Base-by-base conservation (phyloP, 1,140 invertebrate species). In the Aphaenogaster floridana region DNA sequence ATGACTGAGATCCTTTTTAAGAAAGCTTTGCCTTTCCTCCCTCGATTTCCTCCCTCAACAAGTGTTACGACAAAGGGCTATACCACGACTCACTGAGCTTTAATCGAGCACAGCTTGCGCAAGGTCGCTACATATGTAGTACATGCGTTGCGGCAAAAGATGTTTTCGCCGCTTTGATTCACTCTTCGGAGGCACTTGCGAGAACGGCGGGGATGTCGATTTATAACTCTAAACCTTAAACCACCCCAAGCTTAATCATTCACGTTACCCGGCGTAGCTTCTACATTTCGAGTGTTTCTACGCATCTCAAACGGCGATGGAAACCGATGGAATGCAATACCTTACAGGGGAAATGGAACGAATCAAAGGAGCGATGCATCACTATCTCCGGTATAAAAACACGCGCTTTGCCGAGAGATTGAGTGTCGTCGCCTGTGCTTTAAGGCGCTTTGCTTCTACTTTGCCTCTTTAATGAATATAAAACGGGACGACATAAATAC, bases 161-260 rank as follows among this genome's bases (percentile, higher is more conserved):
- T 63, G 39, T 36, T 61, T 36, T 63, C 42, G 54, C 48, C 15
- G 5, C 57, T 84, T 84, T 83, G 77, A 77, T 68, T 84, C 80
- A 74, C 78, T 88, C 59, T 61, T 88, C 59, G 52, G n/a, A 59
- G 39, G 48, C 48, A 66, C 34, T 79, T 48, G 61, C 54, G 21
- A 6, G 66, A 59, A 71, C 54, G 52, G 11, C 11, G 8, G 9
- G 17, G 4, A 48, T 52, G 74, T 86, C 79, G 71, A 77, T 83
- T 89, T 88, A 71, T 81, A 52, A 88, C 52, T 54, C n/a, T 64
- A 87, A 86, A 71, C 17, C 68, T 34, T 57, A 36, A 74, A 54
- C 42, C 54, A 64, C 6, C 48, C 7, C 11, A 3, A 66, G 54
- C 57, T 89, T 88, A 88, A 89, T 89, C 66, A 89, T 89, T 88